These are phyloP conservation scores for Cettia cetti DNA, from an alignment of 2,113 vertebrate species.

Conservation along the genomic window DNA sequence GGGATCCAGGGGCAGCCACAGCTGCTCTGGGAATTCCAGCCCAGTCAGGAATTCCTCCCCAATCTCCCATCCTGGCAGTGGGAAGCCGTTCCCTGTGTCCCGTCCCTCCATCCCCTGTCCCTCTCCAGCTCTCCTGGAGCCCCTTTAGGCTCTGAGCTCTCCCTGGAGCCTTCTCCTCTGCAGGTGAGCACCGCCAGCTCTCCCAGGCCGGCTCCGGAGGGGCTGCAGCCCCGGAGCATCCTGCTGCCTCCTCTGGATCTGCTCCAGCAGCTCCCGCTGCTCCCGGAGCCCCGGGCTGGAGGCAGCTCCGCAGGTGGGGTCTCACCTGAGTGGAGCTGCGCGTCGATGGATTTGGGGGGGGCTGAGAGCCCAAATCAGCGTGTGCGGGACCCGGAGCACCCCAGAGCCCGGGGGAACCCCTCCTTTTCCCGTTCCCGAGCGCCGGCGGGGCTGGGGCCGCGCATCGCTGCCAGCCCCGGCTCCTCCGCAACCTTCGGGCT, in stretches of 20 bases:
- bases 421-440: not conserved
- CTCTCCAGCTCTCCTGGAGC: not conserved
- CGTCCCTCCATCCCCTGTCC: not conserved
- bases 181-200: not conserved
- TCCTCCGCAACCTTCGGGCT: slow-evolving; percentile 51
- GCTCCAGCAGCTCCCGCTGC: not conserved
- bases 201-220: not conserved
- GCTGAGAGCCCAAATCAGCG: not conserved
- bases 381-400: fast-evolving
- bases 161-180: no score
- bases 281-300: fast-evolving
- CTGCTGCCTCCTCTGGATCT: not conserved
- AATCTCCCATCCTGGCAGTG: not conserved
- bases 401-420: fast-evolving
- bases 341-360: not conserved
- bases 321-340: not conserved
- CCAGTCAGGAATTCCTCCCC: not conserved
- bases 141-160: not conserved
- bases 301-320: not conserved
- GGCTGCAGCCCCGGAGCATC: not conserved
- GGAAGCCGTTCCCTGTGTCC: not conserved
- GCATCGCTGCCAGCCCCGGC: not conserved
- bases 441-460: not conserved
- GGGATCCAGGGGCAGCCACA: not conserved
- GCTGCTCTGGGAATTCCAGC: not conserved